Evolutionary conservation across 1,140 invertebrate species (phyloP).

Genomic region (Arion vulgaris): DNA sequence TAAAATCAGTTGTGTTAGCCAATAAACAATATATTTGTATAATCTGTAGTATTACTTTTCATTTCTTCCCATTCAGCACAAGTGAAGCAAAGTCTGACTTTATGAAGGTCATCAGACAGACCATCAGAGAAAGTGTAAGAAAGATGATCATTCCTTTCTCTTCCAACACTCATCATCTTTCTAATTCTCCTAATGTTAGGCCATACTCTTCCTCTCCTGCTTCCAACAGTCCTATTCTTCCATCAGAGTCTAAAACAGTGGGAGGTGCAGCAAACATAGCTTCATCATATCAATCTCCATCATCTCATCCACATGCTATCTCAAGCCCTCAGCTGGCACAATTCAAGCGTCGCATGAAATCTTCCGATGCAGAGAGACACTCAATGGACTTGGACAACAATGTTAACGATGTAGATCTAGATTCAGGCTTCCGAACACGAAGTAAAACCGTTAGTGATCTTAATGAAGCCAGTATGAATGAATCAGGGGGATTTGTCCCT

Average conservation of each 20-base stretch:
- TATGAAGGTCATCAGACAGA: slow-evolving; percentile 95
- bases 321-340: slow-evolving; percentile 75
- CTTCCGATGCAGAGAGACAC: slow-evolving; percentile 81
- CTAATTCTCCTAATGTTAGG: not conserved
- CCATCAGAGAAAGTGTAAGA: slow-evolving; percentile 84
- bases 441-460: slow-evolving; percentile 91
- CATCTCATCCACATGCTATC: slow-evolving; percentile 8
- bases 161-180: not conserved
- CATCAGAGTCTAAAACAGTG: not conserved
- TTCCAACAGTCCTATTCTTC: not conserved
- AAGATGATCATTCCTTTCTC: slow-evolving; percentile 57
- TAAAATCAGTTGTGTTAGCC: no score
- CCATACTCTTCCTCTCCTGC: slow-evolving; percentile 14
- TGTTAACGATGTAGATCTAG: slow-evolving; percentile 75
- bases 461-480: slow-evolving; percentile 82
- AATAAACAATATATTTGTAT: not conserved
- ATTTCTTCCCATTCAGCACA: slow-evolving; percentile 79
- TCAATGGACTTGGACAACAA: slow-evolving; percentile 87
- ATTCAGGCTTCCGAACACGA: slow-evolving; percentile 84
- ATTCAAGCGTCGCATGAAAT: slow-evolving; percentile 74
- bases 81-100: slow-evolving; percentile 96
- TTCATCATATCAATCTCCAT: slow-evolving; percentile 4
- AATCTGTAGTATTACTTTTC: not conserved
- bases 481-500: slow-evolving; percentile 82
- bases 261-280: not conserved